Conservation (phyloP, 2,797 vertebrate genomes). For the Diplodus sargus region DNA sequence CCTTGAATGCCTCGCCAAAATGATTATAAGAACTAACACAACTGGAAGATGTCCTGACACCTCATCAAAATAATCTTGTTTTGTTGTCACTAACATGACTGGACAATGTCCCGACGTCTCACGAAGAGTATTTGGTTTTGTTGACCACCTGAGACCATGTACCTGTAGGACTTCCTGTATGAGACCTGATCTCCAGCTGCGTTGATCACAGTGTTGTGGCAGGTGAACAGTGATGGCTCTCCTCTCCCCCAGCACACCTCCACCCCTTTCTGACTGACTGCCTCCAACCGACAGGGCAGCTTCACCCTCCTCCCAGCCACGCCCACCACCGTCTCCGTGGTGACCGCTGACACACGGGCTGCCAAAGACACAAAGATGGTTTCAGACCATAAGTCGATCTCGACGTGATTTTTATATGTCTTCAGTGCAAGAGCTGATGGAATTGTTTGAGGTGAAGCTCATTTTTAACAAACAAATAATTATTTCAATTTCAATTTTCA, state of each 20-base stretch:
- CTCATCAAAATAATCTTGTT: no score
- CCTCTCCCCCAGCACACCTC: conserved; percentile 89
- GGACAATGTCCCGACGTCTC: no score
- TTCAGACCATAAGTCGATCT: no score
- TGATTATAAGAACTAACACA: no score
- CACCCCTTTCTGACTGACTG: conserved; percentile 18
- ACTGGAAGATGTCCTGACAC: no score
- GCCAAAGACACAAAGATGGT: not conserved
- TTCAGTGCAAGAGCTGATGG: not conserved
- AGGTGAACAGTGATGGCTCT: conserved; percentile 72
- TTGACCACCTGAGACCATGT: conserved; percentile 15
- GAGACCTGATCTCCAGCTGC: conserved; percentile 70
- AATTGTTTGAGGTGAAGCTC: no score
- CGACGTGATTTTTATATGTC: no score
- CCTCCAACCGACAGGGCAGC: conserved; percentile 81
- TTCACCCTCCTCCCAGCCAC: conserved; percentile 73
- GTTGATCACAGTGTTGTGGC: conserved; percentile 73
- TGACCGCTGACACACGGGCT: not conserved
- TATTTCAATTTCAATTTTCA: no score
- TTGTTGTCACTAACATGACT: no score
- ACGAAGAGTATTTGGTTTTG: no score
- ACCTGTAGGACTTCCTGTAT: conserved; percentile 74
- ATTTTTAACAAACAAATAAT: no score
- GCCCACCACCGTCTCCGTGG: conserved; percentile 56
- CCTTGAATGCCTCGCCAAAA: no score